Evolutionary conservation across 2,888 invertebrate genomes (phyloP), one percentile per base, ranked within the genome.

Genomic region (Platycheirus albimanus): DNA sequence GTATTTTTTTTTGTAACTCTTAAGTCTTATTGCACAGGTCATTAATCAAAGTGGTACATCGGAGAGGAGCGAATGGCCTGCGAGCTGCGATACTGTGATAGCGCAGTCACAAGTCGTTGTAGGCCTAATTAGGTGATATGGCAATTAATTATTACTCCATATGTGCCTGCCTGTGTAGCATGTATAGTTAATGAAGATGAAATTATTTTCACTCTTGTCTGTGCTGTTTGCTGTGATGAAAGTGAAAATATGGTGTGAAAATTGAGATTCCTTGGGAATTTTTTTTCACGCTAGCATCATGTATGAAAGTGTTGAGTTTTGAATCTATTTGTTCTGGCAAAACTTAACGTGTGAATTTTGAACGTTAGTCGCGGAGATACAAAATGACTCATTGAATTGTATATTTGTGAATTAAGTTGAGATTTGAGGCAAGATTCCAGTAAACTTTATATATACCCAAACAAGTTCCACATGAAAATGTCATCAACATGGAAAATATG

Each of bases 81-180:
- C n/a, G n/a, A n/a, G n/a, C 51, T 63, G 58, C 6, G 67, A 67
- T 58, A 51, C 52, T 51, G 13, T 11, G 61, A 78, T 78, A 74
- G 71, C 51, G 7, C 1, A 58, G 36, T 47, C 49, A 38, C 61
- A 66, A 71, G 77, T 56, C 58, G 64, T 61, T 61, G 45, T 76
- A 76, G 70, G 70, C 80, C 61, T 81, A 81, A 77, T 81, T 77
- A 81, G 81, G 71, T 72, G 24, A 11, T 36, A 43, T 38, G 67
- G 71, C 61, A 77, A 77, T 71, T 77, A 81, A 77, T 67, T 67
- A 54, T 41, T 41, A 28, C 19, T 24, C 41, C 61, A 78, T 66
- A 63, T n/a, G n/a, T n/a, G n/a, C n/a, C n/a, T n/a, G n/a, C n/a
- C n/a, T n/a, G n/a, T n/a, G n/a, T n/a, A n/a, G n/a, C n/a, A n/a